Evolutionary conservation across 2,113 vertebrate species (phyloP).

Genomic region (Dunckerocampus dactyliophorus): DNA sequence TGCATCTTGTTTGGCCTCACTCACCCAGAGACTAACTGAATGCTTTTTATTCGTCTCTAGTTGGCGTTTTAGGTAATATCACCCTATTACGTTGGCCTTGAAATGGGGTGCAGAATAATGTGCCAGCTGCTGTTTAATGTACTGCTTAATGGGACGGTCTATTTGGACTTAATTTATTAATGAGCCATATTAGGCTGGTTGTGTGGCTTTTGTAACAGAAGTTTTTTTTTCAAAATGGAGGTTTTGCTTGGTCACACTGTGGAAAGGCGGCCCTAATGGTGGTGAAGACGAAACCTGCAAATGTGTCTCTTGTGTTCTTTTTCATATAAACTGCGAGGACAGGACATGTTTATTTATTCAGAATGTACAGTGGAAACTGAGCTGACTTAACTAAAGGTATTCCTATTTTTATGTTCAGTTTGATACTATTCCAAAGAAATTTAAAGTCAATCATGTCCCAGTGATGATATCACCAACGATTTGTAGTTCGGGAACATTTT

Average conservation of each 20-base stretch:
- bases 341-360: background rate
- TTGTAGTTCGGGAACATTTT: background rate
- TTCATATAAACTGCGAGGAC: background rate
- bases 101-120: conserved; percentile 62
- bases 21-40: too few relatives aligned
- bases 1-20: conserved; percentile 20
- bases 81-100: conserved; percentile 62
- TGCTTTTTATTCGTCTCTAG: conserved; percentile 42
- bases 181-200: conserved; percentile 56
- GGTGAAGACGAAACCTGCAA: conserved; percentile 16
- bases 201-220: conserved; percentile 5
- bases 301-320: conserved; percentile 3
- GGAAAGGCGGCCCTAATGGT: background rate
- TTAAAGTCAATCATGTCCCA: background rate
- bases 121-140: conserved; percentile 72
- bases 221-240: too few relatives aligned
- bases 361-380: background rate
- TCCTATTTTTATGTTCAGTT: background rate
- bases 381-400: background rate
- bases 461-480: background rate
- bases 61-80: conserved; percentile 61
- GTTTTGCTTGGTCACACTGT: too few relatives aligned
- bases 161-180: conserved; percentile 77
- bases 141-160: conserved; percentile 71
- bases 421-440: too few relatives aligned